Evolutionary conservation across 2,797 vertebrate genomes (phyloP).

Genomic region (Vespertilio murinus): DNA sequence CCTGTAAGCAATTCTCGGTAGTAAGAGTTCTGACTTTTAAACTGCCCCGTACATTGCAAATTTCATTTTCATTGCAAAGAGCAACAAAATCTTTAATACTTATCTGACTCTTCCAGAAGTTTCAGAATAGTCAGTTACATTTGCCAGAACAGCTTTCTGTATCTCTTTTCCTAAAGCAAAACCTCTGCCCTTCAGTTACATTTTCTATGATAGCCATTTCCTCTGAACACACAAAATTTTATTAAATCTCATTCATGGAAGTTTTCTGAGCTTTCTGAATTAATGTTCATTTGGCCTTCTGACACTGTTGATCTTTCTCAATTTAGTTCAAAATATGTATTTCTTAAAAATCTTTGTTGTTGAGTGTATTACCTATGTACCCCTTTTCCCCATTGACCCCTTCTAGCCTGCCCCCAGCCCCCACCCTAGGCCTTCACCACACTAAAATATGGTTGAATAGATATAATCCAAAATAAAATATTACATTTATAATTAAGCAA

Average conservation of each 20-base stretch:
- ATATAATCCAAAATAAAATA: background rate
- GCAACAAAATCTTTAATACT: background rate
- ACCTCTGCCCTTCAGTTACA: background rate
- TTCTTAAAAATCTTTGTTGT: too few relatives aligned
- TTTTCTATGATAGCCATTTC: background rate
- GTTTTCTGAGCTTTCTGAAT: background rate
- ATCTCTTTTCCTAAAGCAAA: background rate
- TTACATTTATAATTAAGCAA: constrained; percentile 1
- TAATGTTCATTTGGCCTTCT: background rate
- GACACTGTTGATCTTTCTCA: background rate
- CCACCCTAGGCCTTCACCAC: too few relatives aligned
- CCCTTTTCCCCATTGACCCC: too few relatives aligned
- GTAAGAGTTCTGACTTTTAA: background rate
- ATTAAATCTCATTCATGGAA: background rate
- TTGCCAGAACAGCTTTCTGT: background rate
- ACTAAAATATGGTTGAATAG: background rate
- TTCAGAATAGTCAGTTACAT: background rate
- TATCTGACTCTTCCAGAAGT: background rate
- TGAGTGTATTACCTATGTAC: too few relatives aligned
- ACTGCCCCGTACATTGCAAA: background rate
- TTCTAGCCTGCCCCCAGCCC: too few relatives aligned
- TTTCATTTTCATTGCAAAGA: background rate
- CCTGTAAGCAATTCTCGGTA: background rate
- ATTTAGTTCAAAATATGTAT: background rate
- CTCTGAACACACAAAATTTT: background rate